Evolutionary conservation across 2,888 invertebrate species (phyloP).

Genomic region (Pollenia amentaria): DNA sequence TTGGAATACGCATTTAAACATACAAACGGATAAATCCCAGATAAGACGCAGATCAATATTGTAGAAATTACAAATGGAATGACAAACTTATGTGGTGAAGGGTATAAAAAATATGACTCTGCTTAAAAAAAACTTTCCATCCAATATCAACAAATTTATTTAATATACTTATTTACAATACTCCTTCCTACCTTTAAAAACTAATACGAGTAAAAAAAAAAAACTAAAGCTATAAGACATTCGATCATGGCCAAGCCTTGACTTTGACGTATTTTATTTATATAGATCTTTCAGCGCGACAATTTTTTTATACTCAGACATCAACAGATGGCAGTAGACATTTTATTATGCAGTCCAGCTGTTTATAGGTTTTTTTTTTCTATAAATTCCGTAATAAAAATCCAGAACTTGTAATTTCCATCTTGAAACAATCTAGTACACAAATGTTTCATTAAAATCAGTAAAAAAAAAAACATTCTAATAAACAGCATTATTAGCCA

Average conservation of each 20-base stretch:
- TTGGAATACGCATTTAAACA: too few relatives aligned
- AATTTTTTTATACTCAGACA: neutral
- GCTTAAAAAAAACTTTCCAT: too few relatives aligned
- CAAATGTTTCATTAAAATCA: slow-evolving; percentile 39
- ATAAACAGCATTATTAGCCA: slow-evolving; percentile 23
- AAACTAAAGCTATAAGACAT: neutral
- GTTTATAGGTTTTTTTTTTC: neutral
- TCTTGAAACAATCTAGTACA: slow-evolving; percentile 13
- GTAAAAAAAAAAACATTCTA: slow-evolving; percentile 51
- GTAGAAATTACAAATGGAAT: too few relatives aligned
- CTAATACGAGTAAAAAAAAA: too few relatives aligned
- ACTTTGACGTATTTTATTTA: slow-evolving; percentile 17
- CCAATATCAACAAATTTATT: too few relatives aligned
- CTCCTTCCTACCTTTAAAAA: too few relatives aligned
- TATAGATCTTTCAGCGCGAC: neutral
- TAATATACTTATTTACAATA: too few relatives aligned
- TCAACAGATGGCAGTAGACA: slow-evolving; percentile 5
- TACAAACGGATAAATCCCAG: too few relatives aligned
- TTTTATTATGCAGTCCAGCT: slow-evolving; percentile 13
- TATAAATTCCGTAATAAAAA: slow-evolving; percentile 22
- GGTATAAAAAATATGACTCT: too few relatives aligned
- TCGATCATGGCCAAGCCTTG: slow-evolving; percentile 33
- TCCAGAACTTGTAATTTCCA: slow-evolving; percentile 40
- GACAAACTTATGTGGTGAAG: too few relatives aligned
- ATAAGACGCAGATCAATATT: too few relatives aligned